A percentile compares a stretch with the other conserved stretches of the same genome.
phyloP scores from a whole-genome alignment of 2,797 vertebrate species.

The Galagoides demidoff region DNA sequence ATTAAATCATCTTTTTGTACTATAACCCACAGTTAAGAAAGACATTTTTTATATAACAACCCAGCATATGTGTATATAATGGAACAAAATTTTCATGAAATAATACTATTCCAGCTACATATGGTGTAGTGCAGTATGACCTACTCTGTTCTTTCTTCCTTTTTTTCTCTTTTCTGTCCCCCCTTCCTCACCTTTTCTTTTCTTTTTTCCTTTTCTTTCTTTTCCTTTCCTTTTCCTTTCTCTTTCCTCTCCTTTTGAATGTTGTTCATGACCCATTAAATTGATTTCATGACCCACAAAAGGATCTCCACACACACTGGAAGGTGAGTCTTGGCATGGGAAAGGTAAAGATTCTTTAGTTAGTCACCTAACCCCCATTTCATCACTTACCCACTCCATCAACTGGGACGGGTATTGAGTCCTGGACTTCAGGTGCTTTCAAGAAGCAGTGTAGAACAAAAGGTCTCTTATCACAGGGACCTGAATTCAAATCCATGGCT shows the following conservation, averaged over 20 bases:
- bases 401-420: not conserved
- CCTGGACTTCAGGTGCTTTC: not conserved
- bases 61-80: not conserved
- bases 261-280: not conserved
- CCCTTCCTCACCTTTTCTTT: not conserved
- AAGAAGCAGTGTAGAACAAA: not conserved
- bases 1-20: conserved; percentile 36
- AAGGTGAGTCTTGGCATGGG: not conserved
- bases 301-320: not conserved
- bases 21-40: conserved; percentile 7
- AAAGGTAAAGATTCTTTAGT: conserved; percentile 1
- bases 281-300: conserved; percentile 36
- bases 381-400: not conserved
- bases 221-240: not conserved
- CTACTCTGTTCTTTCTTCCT: not conserved
- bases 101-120: conserved; percentile 12
- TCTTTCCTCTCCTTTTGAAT: not conserved
- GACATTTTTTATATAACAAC: not conserved
- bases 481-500: conserved; percentile 39
- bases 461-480: not conserved
- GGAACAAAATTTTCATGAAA: conserved; percentile 38
- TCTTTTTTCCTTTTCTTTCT: not conserved
- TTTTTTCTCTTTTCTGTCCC: not conserved
- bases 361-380: not conserved
- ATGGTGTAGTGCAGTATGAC: not conserved